phyloP scores from a whole-genome alignment of 2,797 vertebrate species.

The Pteronotus mesoamericanus region DNA sequence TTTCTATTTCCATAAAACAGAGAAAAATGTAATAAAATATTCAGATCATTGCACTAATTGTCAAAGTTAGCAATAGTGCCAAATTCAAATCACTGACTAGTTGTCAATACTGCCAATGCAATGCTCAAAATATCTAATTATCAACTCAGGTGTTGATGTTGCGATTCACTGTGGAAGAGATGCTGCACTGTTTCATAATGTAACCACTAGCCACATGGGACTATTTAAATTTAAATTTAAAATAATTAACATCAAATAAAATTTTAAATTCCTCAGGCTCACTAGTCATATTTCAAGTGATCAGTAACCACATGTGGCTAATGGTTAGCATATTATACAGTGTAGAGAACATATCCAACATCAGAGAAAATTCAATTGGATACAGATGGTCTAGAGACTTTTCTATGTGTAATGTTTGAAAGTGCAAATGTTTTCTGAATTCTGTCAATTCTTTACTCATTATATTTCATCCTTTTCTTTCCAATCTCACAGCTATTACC shows the following conservation, averaged over 20 bases:
- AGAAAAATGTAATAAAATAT: conserved; percentile 13
- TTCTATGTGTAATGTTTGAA: neutral
- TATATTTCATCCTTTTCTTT: neutral
- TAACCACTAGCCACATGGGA: neutral
- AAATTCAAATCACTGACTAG: neutral
- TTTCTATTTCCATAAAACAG: neutral
- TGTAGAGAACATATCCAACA: neutral
- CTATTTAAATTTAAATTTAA: neutral
- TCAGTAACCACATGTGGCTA: neutral
- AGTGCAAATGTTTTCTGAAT: neutral
- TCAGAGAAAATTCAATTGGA: neutral
- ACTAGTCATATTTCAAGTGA: neutral
- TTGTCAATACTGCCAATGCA: too few species aligned
- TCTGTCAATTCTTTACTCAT: neutral
- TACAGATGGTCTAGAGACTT: neutral
- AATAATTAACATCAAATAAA: neutral
- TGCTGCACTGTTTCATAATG: neutral
- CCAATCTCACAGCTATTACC: neutral
- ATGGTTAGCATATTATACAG: neutral
- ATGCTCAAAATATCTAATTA: neutral
- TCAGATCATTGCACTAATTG: neutral
- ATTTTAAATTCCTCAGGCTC: neutral
- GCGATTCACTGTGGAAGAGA: neutral
- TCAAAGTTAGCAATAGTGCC: neutral
- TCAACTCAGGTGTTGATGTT: neutral